phyloP scores from a whole-genome alignment of 2,113 vertebrate species.

The Formicarius rufipectus region DNA sequence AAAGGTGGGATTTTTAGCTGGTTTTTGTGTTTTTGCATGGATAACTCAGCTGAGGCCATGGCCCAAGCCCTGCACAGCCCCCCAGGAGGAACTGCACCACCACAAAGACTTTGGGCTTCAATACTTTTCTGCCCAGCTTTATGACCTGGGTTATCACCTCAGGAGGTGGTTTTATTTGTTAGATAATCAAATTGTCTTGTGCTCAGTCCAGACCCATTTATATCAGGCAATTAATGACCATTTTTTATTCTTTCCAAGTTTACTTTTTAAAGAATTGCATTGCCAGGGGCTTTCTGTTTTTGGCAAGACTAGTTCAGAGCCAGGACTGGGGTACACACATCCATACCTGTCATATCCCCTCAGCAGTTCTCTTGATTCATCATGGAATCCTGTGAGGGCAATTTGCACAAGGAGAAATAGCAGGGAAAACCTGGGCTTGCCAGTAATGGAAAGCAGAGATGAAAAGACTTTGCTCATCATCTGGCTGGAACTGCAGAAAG shows the following conservation, averaged over 20 bases:
- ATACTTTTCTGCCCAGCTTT: not conserved
- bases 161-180: slow-evolving; percentile 2
- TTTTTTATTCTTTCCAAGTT: slow-evolving; percentile 18
- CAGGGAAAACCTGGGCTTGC: not conserved
- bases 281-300: not conserved
- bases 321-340: not conserved
- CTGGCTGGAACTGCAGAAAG: not conserved
- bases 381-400: not conserved
- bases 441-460: not conserved
- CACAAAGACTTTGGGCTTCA: not conserved
- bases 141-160: not conserved
- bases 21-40: not conserved
- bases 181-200: not conserved
- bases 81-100: not conserved
- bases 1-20: not conserved
- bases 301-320: not conserved
- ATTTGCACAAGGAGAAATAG: not conserved
- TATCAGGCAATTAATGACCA: slow-evolving; percentile 11
- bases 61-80: not conserved
- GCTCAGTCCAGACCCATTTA: not conserved
- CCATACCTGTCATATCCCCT: not conserved
- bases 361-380: not conserved
- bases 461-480: not conserved
- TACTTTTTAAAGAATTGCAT: not conserved
- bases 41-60: not conserved